Evolutionary conservation across 1,140 invertebrate genomes (phyloP).

Genomic region (Aricia agestis): DNA sequence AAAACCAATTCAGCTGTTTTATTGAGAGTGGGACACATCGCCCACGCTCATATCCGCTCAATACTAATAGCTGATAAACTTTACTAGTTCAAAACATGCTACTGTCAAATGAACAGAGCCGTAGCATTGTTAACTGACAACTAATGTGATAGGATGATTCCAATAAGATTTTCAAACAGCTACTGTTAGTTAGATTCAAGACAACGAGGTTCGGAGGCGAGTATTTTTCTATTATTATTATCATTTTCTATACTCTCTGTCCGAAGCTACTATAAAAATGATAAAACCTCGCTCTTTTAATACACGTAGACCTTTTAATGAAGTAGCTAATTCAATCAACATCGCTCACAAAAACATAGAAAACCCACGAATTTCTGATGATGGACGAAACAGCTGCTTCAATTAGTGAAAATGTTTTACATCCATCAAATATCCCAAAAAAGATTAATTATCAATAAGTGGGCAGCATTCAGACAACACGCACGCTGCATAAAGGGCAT

Average conservation of each 20-base stretch:
- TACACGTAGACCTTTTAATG: not conserved
- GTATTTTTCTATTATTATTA: too few relatives aligned
- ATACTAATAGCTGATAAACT: slow-evolving; percentile 14
- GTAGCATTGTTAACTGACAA: not conserved
- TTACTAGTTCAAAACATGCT: not conserved
- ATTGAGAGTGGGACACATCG: slow-evolving; percentile 29
- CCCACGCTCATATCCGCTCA: slow-evolving; percentile 13
- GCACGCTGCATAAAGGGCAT: slow-evolving; percentile 24
- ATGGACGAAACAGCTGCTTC: slow-evolving; percentile 8
- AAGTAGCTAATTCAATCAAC: not conserved
- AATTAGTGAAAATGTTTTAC: slow-evolving; percentile 13
- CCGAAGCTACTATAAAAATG: too few relatives aligned
- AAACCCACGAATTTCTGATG: slow-evolving; percentile 2
- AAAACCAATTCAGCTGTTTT: slow-evolving; percentile 42
- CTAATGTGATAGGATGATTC: not conserved
- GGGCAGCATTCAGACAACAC: slow-evolving; percentile 19
- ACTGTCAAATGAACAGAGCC: not conserved
- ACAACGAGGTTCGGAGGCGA: too few relatives aligned
- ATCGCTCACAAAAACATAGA: not conserved
- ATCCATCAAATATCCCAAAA: slow-evolving; percentile 6
- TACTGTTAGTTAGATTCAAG: too few relatives aligned
- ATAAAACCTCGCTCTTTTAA: not conserved
- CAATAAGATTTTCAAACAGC: not conserved
- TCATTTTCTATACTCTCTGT: too few relatives aligned
- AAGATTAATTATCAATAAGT: slow-evolving; percentile 25